Conservation (phyloP, 2,797 vertebrate species). For the Gallinago stenura region DNA sequence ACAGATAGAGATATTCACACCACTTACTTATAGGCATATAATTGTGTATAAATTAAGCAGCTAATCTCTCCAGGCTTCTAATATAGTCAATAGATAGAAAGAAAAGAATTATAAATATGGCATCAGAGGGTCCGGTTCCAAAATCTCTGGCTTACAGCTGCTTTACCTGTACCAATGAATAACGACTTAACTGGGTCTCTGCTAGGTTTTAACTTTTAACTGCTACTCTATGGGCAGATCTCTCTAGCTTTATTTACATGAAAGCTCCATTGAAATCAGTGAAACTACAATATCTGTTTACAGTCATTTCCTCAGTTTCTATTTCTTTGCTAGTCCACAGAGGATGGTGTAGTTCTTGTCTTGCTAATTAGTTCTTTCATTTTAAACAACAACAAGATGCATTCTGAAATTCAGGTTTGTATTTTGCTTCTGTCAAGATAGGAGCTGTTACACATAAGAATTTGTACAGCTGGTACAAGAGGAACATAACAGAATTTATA, state of each 20-base stretch:
- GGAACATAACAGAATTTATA: not conserved
- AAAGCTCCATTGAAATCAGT: not conserved
- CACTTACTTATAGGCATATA: not conserved
- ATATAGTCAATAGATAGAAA: not conserved
- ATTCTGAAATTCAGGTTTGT: not conserved
- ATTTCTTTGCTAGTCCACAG: not conserved
- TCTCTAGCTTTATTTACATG: not conserved
- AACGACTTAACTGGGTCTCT: not conserved
- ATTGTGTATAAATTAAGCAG: not conserved
- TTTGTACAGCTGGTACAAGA: not conserved
- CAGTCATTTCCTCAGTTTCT: not conserved
- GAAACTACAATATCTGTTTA: not conserved
- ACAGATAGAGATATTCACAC: not conserved
- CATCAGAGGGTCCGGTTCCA: not conserved
- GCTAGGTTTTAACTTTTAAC: not conserved
- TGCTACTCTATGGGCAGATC: not conserved
- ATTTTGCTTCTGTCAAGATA: not conserved
- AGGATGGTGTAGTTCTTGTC: not conserved
- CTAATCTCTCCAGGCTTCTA: not conserved
- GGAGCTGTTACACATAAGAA: not conserved
- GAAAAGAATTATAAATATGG: not conserved
- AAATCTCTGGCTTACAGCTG: not conserved
- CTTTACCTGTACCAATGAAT: not conserved
- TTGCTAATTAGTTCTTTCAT: not conserved
- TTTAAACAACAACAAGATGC: not conserved